These are phyloP conservation scores for Apomyelois bistriatella DNA, from an alignment of 2,888 invertebrate genomes.

Conservation along the genomic window DNA sequence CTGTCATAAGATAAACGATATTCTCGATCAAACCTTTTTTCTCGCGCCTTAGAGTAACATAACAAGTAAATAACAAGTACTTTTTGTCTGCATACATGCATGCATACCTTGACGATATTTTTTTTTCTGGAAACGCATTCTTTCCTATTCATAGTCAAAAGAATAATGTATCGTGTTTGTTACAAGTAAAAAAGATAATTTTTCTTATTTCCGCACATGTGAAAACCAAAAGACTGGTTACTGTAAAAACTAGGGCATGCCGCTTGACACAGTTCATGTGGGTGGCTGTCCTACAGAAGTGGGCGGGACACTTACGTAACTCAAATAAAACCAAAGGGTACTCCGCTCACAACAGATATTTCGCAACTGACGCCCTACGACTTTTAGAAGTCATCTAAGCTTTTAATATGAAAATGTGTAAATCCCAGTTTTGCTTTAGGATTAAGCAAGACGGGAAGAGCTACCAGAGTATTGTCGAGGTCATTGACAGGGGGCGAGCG, in stretches of 20 bases:
- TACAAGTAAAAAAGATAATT: conserved; percentile 13
- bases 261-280: conserved; percentile 70
- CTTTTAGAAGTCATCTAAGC: conserved; percentile 22
- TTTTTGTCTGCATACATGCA: too few species aligned
- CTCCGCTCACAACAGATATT: conserved; percentile 59
- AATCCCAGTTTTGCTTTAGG: background rate
- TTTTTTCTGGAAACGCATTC: too few species aligned
- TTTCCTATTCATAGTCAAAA: background rate
- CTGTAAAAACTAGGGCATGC: conserved; percentile 62
- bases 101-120: too few species aligned
- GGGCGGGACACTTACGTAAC: conserved; percentile 68
- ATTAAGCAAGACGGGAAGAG: conserved; percentile 14
- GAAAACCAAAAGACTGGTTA: conserved; percentile 40
- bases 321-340: conserved; percentile 70
- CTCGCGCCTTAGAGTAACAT: too few species aligned
- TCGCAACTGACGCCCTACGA: conserved; percentile 59
- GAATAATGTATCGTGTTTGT: background rate
- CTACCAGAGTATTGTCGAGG: conserved; percentile 44
- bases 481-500: conserved; percentile 73
- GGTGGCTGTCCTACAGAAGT: conserved; percentile 65
- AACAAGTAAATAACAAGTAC: too few species aligned
- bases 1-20: too few species aligned
- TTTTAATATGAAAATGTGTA: background rate
- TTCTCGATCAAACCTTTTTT: too few species aligned
- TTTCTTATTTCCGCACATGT: conserved; percentile 29